A percentile compares a stretch with the other conserved stretches of the same genome.
phyloP scores from a whole-genome alignment of 2,113 vertebrate genomes.

The Nibea coibor region DNA sequence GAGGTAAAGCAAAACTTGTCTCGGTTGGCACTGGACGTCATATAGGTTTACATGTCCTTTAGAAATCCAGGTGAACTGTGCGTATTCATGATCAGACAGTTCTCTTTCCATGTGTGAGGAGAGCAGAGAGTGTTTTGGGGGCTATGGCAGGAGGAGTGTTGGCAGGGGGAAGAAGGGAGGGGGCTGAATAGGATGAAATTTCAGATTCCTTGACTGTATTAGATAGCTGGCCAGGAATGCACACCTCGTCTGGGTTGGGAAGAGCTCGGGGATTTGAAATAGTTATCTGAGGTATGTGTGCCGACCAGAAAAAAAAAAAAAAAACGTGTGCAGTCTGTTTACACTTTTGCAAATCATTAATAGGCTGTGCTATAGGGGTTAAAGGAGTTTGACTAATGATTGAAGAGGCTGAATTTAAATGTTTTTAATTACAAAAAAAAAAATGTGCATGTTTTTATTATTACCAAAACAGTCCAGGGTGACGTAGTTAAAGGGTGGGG shows the following conservation, averaged over 20 bases:
- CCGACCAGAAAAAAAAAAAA: conserved; percentile 23
- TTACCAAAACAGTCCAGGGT: background rate
- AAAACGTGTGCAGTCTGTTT: conserved; percentile 38
- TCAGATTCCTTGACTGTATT: conserved; percentile 77
- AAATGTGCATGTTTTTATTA: background rate
- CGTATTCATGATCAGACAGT: conserved; percentile 10
- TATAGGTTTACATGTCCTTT: background rate
- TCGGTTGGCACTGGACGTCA: conserved; percentile 1
- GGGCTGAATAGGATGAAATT: conserved; percentile 73
- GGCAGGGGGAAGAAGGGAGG: conserved; percentile 1
- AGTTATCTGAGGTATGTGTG: conserved; percentile 57
- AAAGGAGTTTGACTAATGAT: background rate
- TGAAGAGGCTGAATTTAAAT: background rate
- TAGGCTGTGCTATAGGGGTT: background rate
- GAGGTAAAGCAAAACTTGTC: conserved; percentile 2
- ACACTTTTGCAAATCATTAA: conserved; percentile 49
- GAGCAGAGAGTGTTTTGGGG: conserved; percentile 43
- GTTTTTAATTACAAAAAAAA: background rate
- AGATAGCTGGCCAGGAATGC: conserved; percentile 72
- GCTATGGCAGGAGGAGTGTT: conserved; percentile 13
- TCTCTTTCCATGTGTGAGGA: conserved; percentile 38
- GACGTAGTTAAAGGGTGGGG: background rate
- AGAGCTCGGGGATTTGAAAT: conserved; percentile 59
- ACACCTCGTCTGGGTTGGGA: conserved; percentile 66
- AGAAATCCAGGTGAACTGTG: conserved; percentile 4